Evolutionary conservation across 2,113 vertebrate species (phyloP).

Genomic region (Protobothrops flavoviridis): DNA sequence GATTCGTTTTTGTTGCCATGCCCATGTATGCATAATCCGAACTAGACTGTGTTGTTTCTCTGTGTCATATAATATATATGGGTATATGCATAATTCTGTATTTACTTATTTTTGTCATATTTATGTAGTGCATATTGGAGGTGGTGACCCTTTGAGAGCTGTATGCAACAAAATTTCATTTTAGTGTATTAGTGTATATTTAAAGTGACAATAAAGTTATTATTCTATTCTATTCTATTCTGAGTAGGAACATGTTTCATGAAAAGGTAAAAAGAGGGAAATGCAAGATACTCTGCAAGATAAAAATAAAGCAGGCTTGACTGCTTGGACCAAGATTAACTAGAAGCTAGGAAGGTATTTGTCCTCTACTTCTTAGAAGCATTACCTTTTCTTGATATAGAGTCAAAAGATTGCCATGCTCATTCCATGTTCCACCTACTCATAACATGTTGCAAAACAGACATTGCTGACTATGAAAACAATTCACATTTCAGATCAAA

Average conservation of each 20-base stretch:
- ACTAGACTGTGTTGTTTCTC: too few relatives aligned
- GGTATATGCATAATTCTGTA: too few relatives aligned
- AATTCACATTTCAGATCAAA: not conserved
- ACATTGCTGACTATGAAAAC: not conserved
- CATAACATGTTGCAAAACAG: not conserved
- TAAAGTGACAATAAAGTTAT: too few relatives aligned
- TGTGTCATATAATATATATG: too few relatives aligned
- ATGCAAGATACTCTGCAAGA: not conserved
- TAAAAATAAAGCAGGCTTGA: not conserved
- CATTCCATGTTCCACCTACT: not conserved
- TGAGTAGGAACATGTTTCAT: not conserved
- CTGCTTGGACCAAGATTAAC: not conserved
- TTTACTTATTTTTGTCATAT: too few relatives aligned
- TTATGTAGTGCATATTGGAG: too few relatives aligned
- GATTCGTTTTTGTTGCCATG: too few relatives aligned
- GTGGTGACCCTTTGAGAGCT: too few relatives aligned
- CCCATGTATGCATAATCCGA: too few relatives aligned
- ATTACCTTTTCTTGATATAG: not conserved
- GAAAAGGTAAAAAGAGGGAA: not conserved
- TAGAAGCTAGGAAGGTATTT: not conserved
- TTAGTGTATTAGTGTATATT: too few relatives aligned
- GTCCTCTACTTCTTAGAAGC: not conserved
- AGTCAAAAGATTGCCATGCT: not conserved
- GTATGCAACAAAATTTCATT: too few relatives aligned
- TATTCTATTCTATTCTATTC: not conserved